Evolutionary conservation across 2,888 invertebrate species (phyloP).

Genomic region (Drosophila ezoana): DNA sequence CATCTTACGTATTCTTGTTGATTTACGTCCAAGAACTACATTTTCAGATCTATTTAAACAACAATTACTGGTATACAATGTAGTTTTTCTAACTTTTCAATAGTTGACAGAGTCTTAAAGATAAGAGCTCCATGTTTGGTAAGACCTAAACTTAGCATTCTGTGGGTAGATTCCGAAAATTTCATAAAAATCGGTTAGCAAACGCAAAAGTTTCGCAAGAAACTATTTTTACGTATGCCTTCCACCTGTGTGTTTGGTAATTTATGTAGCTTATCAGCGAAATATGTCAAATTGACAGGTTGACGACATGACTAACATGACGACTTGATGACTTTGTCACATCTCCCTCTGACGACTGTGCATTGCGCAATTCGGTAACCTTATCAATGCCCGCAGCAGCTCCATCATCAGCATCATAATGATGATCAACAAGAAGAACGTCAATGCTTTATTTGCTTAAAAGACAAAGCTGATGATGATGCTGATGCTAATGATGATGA

Average conservation of each 20-base stretch:
- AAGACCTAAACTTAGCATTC: no score
- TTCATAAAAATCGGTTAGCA: no score
- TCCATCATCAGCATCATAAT: constrained; percentile 1
- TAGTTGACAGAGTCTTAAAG: no score
- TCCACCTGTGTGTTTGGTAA: not conserved
- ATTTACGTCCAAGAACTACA: no score
- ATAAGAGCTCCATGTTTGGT: no score
- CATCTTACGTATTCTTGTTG: no score
- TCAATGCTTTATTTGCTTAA: constrained; percentile 5
- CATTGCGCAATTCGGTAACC: constrained; percentile 23
- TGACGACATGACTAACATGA: constrained; percentile 13
- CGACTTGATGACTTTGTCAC: constrained; percentile 6
- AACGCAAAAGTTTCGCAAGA: not conserved
- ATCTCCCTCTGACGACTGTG: not conserved
- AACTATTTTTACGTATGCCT: not conserved
- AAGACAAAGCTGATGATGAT: not conserved
- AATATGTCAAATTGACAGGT: constrained; percentile 26
- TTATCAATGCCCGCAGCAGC: constrained; percentile 11
- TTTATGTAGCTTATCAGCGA: constrained; percentile 17
- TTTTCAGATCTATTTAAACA: no score
- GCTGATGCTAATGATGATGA: not conserved
- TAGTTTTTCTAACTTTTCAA: no score
- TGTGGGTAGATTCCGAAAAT: no score
- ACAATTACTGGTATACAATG: no score
- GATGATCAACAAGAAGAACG: constrained; percentile 2